phyloP scores from a whole-genome alignment of 2,113 vertebrate genomes.

The Petaurus breviceps region DNA sequence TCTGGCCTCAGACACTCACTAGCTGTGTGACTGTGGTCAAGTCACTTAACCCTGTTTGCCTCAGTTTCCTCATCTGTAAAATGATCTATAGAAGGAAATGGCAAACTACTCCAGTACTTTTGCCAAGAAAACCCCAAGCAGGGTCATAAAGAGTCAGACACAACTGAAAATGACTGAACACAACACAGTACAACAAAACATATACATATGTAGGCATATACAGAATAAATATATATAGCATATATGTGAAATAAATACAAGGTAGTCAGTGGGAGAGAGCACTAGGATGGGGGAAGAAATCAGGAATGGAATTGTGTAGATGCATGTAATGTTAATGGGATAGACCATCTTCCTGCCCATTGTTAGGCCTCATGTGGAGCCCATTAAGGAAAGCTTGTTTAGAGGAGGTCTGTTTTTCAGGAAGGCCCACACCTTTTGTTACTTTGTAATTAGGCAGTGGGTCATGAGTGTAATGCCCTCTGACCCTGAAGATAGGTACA shows the following conservation, averaged over 20 bases:
- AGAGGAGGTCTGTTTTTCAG: no score
- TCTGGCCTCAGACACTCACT: no score
- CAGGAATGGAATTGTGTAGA: not conserved
- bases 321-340: no score
- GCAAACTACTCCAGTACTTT: not conserved
- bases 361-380: no score
- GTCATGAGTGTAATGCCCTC: no score
- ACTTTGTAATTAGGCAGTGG: no score
- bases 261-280: not conserved
- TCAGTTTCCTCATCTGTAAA: not conserved
- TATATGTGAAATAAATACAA: not conserved
- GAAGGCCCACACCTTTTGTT: no score
- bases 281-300: not conserved
- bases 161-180: not conserved
- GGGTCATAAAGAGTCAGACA: not conserved
- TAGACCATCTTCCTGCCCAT: no score
- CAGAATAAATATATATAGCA: not conserved
- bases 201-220: not conserved
- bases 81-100: not conserved
- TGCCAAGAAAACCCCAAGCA: not conserved
- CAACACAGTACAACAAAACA: no score
- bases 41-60: not conserved
- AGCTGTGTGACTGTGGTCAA: no score
- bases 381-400: no score
- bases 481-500: no score